Conservation (phyloP, 2,797 vertebrate species). For the Pseudocheirus occidentalis region DNA sequence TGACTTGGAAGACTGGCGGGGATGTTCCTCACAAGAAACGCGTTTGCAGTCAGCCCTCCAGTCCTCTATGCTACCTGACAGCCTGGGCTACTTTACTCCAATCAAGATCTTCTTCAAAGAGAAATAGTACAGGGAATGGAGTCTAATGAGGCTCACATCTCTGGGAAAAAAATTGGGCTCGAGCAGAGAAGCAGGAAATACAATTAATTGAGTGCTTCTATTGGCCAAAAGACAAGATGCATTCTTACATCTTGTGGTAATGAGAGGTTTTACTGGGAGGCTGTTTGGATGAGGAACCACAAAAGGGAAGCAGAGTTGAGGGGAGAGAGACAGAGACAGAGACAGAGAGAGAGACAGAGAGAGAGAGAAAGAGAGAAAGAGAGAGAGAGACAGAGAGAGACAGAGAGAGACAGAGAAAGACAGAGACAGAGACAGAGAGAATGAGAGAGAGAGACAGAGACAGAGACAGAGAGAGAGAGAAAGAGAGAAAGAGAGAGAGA, state of each 20-base stretch:
- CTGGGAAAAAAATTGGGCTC: slow-evolving; percentile 54
- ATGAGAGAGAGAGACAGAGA: too few relatives aligned
- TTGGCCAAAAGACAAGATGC: slow-evolving; percentile 33
- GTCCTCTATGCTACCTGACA: slow-evolving; percentile 55
- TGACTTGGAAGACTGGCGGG: slow-evolving; percentile 82
- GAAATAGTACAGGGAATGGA: slow-evolving; percentile 33
- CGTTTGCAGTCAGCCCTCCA: slow-evolving; percentile 70
- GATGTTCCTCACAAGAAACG: slow-evolving; percentile 82
- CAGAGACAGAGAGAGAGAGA: too few relatives aligned
- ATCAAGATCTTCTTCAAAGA: slow-evolving; percentile 76
- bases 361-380: too few relatives aligned
- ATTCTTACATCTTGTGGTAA: slow-evolving; percentile 25
- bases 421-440: too few relatives aligned
- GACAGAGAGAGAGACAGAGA: too few relatives aligned
- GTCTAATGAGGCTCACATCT: slow-evolving; percentile 74
- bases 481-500: too few relatives aligned
- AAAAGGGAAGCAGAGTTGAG: not conserved
- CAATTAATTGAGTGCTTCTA: slow-evolving; percentile 50
- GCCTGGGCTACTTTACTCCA: slow-evolving; percentile 52
- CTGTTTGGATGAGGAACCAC: slow-evolving; percentile 44
- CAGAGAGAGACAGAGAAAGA: too few relatives aligned
- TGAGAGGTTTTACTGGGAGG: slow-evolving; percentile 35
- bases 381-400: too few relatives aligned
- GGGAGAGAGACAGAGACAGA: too few relatives aligned
- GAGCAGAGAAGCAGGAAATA: slow-evolving; percentile 63